Conservation (phyloP, 2,797 vertebrate genomes). For the Phataginus tetradactyla region DNA sequence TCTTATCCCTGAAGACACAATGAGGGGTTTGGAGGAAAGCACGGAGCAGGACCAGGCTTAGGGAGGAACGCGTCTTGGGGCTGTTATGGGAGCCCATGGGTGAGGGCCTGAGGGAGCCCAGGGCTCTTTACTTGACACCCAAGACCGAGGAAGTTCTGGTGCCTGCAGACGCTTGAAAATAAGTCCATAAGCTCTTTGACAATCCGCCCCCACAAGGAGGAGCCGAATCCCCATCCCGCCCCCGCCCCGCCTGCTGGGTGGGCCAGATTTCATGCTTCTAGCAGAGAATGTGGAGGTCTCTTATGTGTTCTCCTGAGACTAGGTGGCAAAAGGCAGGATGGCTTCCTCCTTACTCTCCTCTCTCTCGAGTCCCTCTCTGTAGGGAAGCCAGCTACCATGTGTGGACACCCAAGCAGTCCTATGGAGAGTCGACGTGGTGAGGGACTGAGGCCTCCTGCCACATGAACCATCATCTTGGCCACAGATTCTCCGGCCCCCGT, state of each 20-base stretch:
- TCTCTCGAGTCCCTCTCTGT: not conserved
- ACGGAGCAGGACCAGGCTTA: too few relatives aligned
- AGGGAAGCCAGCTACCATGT: too few relatives aligned
- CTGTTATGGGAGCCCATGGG: not conserved
- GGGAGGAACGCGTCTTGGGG: not conserved
- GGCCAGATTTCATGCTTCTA: not conserved
- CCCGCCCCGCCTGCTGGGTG: too few relatives aligned
- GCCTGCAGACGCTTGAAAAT: not conserved
- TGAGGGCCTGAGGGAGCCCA: not conserved
- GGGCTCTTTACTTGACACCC: too few relatives aligned
- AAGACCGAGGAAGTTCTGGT: not conserved
- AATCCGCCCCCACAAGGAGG: not conserved
- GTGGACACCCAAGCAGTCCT: not conserved
- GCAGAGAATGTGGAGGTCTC: not conserved
- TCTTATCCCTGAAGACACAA: not conserved
- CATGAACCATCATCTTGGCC: accelerated
- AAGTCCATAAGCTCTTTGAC: not conserved
- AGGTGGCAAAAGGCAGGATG: not conserved
- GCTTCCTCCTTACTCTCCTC: not conserved
- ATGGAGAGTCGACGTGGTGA: accelerated
- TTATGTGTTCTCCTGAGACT: not conserved
- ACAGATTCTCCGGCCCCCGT: accelerated
- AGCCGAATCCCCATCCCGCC: not conserved
- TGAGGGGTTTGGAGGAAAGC: not conserved
- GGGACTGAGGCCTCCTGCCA: not conserved